Conservation (phyloP, 2,888 invertebrate genomes). For the Patella ulyssiponensis region DNA sequence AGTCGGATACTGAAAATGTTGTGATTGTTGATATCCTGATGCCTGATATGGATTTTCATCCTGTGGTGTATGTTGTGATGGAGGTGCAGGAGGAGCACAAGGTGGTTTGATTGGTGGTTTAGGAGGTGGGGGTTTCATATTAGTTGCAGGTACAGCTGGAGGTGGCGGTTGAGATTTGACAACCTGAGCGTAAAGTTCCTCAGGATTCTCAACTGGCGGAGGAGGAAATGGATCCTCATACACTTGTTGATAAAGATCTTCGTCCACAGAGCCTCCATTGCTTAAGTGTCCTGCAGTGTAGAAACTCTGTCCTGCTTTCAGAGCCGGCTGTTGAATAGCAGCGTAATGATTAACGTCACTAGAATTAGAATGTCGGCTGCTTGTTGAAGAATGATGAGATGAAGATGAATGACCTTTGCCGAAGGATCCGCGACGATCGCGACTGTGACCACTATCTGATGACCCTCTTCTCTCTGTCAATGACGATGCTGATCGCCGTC, state of each 20-base stretch:
- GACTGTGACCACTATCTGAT: conserved; percentile 17
- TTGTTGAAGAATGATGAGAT: neutral
- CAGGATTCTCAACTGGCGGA: conserved; percentile 21
- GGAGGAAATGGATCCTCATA: conserved; percentile 26
- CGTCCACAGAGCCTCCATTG: conserved; percentile 14
- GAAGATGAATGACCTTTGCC: neutral
- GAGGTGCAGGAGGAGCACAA: conserved; percentile 18
- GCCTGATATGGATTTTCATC: too few species aligned
- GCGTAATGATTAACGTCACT: neutral
- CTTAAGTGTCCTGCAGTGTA: neutral
- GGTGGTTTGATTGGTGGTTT: conserved; percentile 20
- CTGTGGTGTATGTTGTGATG: conserved; percentile 15
- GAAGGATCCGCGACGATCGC: conserved; percentile 14
- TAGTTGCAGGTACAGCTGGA: conserved; percentile 33
- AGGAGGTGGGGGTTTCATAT: conserved; percentile 24
- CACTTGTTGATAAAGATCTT: neutral
- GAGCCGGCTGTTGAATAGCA: neutral
- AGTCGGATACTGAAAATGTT: neutral
- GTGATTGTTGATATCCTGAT: neutral
- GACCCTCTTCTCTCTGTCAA: conserved; percentile 38
- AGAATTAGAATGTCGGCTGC: neutral
- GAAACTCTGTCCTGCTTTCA: neutral
- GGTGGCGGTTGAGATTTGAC: conserved; percentile 27
- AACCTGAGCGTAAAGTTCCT: conserved; percentile 30
- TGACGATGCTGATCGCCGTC: conserved; percentile 26